Conservation (phyloP, 2,888 invertebrate species). For the Odontothrips loti region DNA sequence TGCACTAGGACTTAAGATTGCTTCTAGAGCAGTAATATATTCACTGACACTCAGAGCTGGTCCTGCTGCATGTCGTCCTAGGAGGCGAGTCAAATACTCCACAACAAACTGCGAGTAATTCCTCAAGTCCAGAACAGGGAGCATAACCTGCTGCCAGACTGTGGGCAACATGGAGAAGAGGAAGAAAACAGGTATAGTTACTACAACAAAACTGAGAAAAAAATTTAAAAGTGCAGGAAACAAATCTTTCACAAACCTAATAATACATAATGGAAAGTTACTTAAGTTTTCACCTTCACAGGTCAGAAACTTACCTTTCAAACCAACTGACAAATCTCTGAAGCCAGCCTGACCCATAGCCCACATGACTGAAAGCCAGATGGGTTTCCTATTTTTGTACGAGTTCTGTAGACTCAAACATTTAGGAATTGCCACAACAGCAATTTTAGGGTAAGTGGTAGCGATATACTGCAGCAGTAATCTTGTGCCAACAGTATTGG, state of each 20-base stretch:
- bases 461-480: constrained; percentile 67
- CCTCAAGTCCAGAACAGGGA: constrained; percentile 66
- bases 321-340: constrained; percentile 59
- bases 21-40: not conserved
- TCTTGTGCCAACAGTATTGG: constrained; percentile 63
- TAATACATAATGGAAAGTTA: constrained; percentile 3
- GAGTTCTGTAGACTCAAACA: constrained; percentile 62
- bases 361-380: constrained; percentile 71
- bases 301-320: constrained; percentile 55
- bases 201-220: constrained; percentile 4
- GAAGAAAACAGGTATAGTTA: constrained; percentile 8
- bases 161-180: constrained; percentile 41
- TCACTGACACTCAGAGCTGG: constrained; percentile 41
- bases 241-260: not conserved
- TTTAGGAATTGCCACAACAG: constrained; percentile 58
- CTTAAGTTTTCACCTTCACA: constrained; percentile 1
- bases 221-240: not conserved
- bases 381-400: constrained; percentile 69
- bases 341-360: constrained; percentile 69
- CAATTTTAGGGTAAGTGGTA: constrained; percentile 60
- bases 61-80: constrained; percentile 49
- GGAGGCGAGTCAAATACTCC: constrained; percentile 56
- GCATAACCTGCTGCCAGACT: constrained; percentile 73
- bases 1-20: not conserved
- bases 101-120: constrained; percentile 63